These are phyloP conservation scores for Athene noctua DNA, from an alignment of 2,113 vertebrate species.

Conservation along the genomic window DNA sequence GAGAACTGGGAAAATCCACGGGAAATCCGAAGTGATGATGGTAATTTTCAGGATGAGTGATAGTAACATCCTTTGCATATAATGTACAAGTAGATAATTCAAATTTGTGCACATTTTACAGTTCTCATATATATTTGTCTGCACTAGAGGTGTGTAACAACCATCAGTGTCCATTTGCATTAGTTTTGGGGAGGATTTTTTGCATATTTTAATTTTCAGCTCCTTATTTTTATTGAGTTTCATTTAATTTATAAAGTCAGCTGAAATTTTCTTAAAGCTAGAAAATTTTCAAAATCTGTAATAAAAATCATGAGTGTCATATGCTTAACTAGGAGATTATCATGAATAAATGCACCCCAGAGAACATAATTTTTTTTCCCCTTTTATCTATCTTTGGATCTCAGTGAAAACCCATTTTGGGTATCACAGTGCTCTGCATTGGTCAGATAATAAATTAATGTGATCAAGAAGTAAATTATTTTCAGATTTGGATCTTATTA, in stretches of 20 bases:
- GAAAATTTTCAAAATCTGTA: background rate
- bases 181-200: background rate
- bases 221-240: background rate
- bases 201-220: background rate
- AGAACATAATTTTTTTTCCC: fast-evolving
- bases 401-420: background rate
- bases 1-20: slow-evolving; percentile 35
- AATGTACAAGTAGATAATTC: background rate
- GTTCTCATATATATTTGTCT: background rate
- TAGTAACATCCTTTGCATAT: background rate
- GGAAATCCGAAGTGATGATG: background rate
- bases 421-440: background rate
- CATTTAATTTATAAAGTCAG: background rate
- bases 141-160: background rate
- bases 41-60: background rate
- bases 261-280: background rate
- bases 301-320: background rate
- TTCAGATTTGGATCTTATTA: background rate
- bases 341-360: background rate
- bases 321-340: background rate
- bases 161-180: background rate
- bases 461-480: background rate
- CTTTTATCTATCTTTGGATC: background rate
- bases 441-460: background rate
- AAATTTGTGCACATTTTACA: background rate